phyloP scores from a whole-genome alignment of 37 sponge, comb jelly and placozoan genomes.

The Diacarnus erythraeanus region DNA sequence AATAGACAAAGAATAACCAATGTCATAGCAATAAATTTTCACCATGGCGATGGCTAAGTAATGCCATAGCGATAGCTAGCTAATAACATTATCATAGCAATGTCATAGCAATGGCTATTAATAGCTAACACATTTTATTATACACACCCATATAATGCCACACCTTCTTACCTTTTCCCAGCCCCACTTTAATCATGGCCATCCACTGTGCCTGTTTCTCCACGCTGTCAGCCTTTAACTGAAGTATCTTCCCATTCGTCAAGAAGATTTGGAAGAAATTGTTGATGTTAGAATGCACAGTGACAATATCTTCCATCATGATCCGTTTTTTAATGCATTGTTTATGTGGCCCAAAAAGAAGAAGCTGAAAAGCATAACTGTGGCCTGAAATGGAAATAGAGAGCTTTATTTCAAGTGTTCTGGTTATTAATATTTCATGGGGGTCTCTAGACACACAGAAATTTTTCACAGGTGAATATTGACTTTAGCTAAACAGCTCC shows the following conservation, averaged over 20 bases:
- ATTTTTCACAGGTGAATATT: too few relatives aligned
- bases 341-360: slow-evolving; percentile 24
- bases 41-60: too few relatives aligned
- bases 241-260: slow-evolving; percentile 36
- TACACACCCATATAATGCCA: too few relatives aligned
- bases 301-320: slow-evolving; percentile 40
- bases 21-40: too few relatives aligned
- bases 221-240: slow-evolving; percentile 36
- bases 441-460: too few relatives aligned
- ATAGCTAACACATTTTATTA: background rate
- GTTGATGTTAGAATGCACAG: slow-evolving; percentile 22
- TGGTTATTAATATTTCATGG: too few relatives aligned
- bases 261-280: slow-evolving; percentile 37
- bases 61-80: too few relatives aligned
- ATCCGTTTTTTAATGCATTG: slow-evolving; percentile 30
- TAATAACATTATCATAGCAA: too few relatives aligned
- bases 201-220: slow-evolving; percentile 56
- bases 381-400: slow-evolving; percentile 7
- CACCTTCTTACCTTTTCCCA: slow-evolving; percentile 70
- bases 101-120: background rate
- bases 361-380: slow-evolving; percentile 13
- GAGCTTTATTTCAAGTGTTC: too few relatives aligned
- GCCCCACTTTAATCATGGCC: slow-evolving; percentile 53
- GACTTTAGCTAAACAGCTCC: too few relatives aligned
- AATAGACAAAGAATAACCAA: background rate